Percentiles rank a stretch among this genome's conserved stretches.
Conservation (phyloP, 1,140 invertebrate species). For the Ips typographus region DNA sequence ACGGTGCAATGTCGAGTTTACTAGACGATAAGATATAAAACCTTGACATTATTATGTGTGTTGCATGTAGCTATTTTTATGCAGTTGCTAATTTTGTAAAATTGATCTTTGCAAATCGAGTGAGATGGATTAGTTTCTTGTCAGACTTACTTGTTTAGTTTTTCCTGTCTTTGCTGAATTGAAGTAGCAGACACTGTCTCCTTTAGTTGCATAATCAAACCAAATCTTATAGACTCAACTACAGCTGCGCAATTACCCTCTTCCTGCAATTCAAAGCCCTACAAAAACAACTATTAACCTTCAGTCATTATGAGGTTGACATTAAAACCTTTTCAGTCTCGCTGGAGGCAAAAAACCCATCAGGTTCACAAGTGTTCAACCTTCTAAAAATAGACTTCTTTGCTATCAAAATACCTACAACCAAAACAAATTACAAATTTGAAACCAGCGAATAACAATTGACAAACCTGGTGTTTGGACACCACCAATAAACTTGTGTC, state of each 20-base stretch:
- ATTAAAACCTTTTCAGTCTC: slow-evolving; percentile 47
- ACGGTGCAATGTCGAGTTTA: too few species aligned
- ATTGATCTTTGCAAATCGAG: not conserved
- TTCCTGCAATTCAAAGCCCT: slow-evolving; percentile 66
- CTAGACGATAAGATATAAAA: too few species aligned
- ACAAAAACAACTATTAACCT: slow-evolving; percentile 27
- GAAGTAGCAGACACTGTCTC: slow-evolving; percentile 72
- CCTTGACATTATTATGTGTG: too few species aligned
- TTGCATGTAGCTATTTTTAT: too few species aligned
- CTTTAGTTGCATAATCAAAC: slow-evolving; percentile 84
- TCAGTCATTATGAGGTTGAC: not conserved
- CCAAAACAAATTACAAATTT: not conserved
- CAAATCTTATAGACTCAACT: slow-evolving; percentile 81
- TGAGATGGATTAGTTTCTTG: slow-evolving; percentile 2
- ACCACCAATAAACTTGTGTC: slow-evolving; percentile 90
- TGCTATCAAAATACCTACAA: slow-evolving; percentile 65
- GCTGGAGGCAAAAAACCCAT: slow-evolving; percentile 49
- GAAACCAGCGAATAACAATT: not conserved
- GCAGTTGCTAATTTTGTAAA: too few species aligned
- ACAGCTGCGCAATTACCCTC: slow-evolving; percentile 84
- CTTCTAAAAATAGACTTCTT: slow-evolving; percentile 65
- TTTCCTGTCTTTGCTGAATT: slow-evolving; percentile 74
- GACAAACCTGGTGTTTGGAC: slow-evolving; percentile 74
- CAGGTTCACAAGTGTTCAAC: slow-evolving; percentile 45
- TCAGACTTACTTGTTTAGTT: slow-evolving; percentile 66